phyloP scores from a whole-genome alignment of 2,888 invertebrate genomes.

The Onthophagus sagittarius region DNA sequence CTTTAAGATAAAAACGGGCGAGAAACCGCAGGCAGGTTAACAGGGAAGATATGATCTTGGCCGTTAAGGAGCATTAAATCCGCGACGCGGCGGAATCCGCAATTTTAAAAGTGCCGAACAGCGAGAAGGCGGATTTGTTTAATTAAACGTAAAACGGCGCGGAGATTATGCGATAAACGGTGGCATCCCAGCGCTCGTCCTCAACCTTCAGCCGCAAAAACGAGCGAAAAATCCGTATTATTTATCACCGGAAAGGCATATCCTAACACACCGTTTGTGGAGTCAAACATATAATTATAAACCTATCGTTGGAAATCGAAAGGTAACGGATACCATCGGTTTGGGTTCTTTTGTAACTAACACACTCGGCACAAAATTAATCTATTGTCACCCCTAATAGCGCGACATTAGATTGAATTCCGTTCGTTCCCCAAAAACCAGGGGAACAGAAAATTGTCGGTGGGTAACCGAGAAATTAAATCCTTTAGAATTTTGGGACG shows the following conservation, averaged over 20 bases:
- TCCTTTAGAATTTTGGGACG: neutral
- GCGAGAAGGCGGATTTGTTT: conserved; percentile 11
- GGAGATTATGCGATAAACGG: conserved; percentile 11
- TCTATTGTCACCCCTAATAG: neutral
- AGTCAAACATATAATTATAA: neutral
- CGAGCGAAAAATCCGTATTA: neutral
- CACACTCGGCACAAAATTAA: neutral
- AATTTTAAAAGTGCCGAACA: conserved; percentile 5
- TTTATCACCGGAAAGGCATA: neutral
- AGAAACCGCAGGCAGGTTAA: neutral
- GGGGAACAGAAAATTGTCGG: neutral
- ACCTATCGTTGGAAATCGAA: neutral
- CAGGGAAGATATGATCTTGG: neutral
- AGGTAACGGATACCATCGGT: neutral
- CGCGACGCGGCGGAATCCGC: neutral
- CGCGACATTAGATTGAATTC: neutral
- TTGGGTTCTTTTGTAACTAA: neutral
- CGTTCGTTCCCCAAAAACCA: neutral
- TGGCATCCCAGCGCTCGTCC: neutral
- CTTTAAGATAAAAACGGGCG: neutral
- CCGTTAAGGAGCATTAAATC: conserved; percentile 4
- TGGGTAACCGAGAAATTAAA: neutral
- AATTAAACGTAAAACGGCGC: conserved; percentile 12
- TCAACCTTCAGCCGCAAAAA: neutral
- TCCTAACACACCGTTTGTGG: neutral